phyloP scores from a whole-genome alignment of 2,113 vertebrate genomes.

The Antigone vipio region DNA sequence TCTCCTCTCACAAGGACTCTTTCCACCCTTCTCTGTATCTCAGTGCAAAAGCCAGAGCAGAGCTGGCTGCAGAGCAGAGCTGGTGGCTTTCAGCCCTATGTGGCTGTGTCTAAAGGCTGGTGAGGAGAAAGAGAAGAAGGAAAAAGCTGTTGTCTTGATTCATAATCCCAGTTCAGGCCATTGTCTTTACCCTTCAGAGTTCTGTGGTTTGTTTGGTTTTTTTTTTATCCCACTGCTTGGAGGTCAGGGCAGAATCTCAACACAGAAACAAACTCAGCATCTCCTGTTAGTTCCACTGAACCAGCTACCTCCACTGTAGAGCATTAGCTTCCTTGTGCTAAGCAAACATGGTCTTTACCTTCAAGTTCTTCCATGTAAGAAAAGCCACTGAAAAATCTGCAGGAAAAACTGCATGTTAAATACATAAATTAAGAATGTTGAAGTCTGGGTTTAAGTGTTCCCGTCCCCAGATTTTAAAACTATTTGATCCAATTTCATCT shows the following conservation, averaged over 20 bases:
- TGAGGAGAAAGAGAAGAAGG: background rate
- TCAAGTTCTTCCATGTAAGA: background rate
- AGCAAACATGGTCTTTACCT: background rate
- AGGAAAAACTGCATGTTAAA: background rate
- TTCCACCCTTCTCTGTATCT: background rate
- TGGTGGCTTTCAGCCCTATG: background rate
- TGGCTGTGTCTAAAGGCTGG: background rate
- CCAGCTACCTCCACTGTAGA: background rate
- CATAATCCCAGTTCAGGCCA: background rate
- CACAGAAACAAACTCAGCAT: background rate
- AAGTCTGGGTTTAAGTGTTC: background rate
- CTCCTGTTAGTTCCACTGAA: background rate
- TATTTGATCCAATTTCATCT: background rate
- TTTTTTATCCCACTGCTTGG: background rate
- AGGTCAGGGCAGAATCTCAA: background rate
- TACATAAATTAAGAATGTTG: background rate
- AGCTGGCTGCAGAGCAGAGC: background rate
- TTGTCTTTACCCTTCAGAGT: background rate
- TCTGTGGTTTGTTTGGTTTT: background rate
- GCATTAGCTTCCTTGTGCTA: background rate
- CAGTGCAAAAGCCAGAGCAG: background rate
- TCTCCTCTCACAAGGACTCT: background rate
- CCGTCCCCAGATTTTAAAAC: background rate
- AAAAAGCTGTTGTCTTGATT: background rate
- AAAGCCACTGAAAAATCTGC: background rate